A percentile compares a stretch with the other conserved stretches of the same genome.
phyloP scores from a whole-genome alignment of 64 coral and sea anemone species.

The Anthopleura sola region DNA sequence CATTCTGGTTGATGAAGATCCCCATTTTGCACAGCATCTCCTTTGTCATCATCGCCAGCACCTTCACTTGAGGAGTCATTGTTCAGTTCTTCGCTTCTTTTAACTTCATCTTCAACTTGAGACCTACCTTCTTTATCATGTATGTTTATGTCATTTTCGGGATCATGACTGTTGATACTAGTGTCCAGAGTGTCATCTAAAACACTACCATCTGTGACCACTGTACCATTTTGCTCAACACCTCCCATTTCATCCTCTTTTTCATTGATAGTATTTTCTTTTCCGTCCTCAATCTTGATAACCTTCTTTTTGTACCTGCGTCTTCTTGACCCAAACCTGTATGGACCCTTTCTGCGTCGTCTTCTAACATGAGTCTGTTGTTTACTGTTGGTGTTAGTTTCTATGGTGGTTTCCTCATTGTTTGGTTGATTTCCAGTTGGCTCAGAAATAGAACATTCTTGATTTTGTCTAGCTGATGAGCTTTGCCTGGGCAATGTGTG shows the following conservation, averaged over 20 bases:
- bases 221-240: neutral
- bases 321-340: neutral
- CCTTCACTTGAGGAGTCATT: neutral
- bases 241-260: slow-evolving; percentile 13
- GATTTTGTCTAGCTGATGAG: neutral
- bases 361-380: neutral
- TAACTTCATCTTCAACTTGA: neutral
- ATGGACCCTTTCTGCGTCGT: neutral
- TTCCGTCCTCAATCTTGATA: neutral
- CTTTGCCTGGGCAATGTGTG: slow-evolving; percentile 50
- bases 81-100: neutral
- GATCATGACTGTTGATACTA: neutral
- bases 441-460: neutral
- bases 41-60: neutral
- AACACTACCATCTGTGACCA: neutral
- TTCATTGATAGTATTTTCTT: neutral
- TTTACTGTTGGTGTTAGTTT: neutral
- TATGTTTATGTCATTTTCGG: neutral
- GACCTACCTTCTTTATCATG: neutral
- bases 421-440: neutral
- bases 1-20: neutral
- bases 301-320: neutral
- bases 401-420: neutral
- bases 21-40: neutral
- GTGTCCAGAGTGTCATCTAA: neutral